Evolutionary conservation across 1,140 invertebrate species (phyloP).

Genomic region (Aphelinus certus): DNA sequence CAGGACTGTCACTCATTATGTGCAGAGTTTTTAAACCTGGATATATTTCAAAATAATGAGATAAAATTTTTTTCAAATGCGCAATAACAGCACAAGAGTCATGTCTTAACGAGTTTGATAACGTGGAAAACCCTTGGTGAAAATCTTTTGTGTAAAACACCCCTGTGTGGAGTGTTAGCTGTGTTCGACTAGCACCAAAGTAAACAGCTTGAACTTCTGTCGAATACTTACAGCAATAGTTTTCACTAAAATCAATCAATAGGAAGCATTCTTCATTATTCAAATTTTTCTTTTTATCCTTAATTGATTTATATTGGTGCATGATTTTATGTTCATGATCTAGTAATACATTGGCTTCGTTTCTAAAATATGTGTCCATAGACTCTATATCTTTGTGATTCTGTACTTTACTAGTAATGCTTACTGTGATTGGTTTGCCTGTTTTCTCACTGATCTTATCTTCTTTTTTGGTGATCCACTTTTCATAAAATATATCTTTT

Average conservation of each 20-base stretch:
- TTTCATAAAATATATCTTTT: too few species aligned
- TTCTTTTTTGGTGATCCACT: constrained; percentile 1
- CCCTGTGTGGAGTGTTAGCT: constrained; percentile 14
- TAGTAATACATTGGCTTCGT: constrained; percentile 20
- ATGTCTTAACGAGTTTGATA: constrained; percentile 23
- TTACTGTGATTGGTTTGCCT: neutral
- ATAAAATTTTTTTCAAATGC: constrained; percentile 13
- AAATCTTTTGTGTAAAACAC: constrained; percentile 3
- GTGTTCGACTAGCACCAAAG: constrained; percentile 45
- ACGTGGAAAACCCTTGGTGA: constrained; percentile 7
- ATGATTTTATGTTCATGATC: constrained; percentile 39
- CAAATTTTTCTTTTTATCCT: constrained; percentile 30
- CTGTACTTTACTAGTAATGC: neutral
- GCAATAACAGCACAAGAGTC: constrained; percentile 19
- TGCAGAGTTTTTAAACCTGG: constrained; percentile 42
- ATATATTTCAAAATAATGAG: constrained; percentile 6
- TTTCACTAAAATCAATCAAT: constrained; percentile 53
- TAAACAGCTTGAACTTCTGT: constrained; percentile 52
- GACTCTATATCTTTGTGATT: neutral
- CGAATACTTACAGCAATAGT: constrained; percentile 52
- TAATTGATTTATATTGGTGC: constrained; percentile 38
- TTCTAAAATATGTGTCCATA: neutral
- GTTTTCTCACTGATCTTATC: neutral
- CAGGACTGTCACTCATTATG: constrained; percentile 49
- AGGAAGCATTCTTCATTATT: constrained; percentile 14